Conservation (phyloP, 2,888 invertebrate genomes). For the Strigamia transsilvanica region DNA sequence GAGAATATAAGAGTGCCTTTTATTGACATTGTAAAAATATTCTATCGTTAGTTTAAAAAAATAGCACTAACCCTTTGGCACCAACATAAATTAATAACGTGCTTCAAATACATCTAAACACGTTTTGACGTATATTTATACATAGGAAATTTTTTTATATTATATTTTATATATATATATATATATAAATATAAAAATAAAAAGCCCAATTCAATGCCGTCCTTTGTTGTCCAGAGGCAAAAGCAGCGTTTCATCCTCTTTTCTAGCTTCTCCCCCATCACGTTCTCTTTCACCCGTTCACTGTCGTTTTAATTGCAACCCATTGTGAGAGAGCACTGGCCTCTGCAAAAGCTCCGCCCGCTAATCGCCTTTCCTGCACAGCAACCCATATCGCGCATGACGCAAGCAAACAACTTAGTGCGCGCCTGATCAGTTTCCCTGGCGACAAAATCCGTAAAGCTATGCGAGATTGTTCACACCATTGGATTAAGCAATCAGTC, state of each 20-base stretch:
- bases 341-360: slow-evolving; percentile 44
- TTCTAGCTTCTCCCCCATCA: slow-evolving; percentile 35
- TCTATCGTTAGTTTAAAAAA: not conserved
- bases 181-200: not conserved
- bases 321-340: slow-evolving; percentile 44
- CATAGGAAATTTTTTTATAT: no score
- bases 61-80: slow-evolving; percentile 1
- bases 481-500: slow-evolving; percentile 44
- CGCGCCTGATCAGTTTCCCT: slow-evolving; percentile 37
- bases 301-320: slow-evolving; percentile 44
- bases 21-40: slow-evolving; percentile 19
- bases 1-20: slow-evolving; percentile 16
- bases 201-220: slow-evolving; percentile 12
- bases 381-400: slow-evolving; percentile 38
- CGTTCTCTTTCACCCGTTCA: slow-evolving; percentile 44
- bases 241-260: slow-evolving; percentile 35
- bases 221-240: slow-evolving; percentile 9
- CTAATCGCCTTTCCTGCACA: slow-evolving; percentile 42
- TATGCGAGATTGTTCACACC: slow-evolving; percentile 42
- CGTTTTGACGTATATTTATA: no score
- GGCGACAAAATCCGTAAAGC: slow-evolving; percentile 44
- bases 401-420: slow-evolving; percentile 42
- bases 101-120: not conserved
- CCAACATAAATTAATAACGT: not conserved
- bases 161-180: no score